These are phyloP conservation scores for Cerceris ruficornis DNA, from an alignment of 2,888 invertebrate genomes.

Conservation along the genomic window DNA sequence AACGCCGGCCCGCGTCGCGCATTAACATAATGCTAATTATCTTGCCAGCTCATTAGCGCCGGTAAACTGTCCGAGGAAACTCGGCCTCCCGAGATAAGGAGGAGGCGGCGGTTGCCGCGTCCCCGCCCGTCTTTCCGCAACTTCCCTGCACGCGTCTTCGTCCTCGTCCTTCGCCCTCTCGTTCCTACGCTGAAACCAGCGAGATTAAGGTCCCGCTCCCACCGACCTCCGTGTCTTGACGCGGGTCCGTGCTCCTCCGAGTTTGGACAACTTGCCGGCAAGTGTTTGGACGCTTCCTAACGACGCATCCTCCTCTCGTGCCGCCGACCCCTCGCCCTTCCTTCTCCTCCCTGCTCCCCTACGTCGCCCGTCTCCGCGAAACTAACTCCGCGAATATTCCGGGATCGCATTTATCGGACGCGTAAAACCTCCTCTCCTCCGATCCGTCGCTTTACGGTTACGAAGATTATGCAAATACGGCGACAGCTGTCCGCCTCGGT, in stretches of 20 bases:
- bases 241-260: slow-evolving; percentile 66
- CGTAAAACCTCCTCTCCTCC: slow-evolving; percentile 37
- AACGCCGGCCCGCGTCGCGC: slow-evolving; percentile 72
- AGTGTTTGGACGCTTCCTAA: slow-evolving; percentile 67
- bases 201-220: slow-evolving; percentile 68
- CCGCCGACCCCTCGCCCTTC: not conserved
- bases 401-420: slow-evolving; percentile 61
- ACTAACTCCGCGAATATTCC: slow-evolving; percentile 49
- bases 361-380: not conserved
- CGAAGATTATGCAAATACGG: slow-evolving; percentile 45
- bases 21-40: slow-evolving; percentile 82
- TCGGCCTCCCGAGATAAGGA: slow-evolving; percentile 79
- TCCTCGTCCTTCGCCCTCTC: not conserved
- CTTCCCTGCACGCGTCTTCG: slow-evolving; percentile 53
- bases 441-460: slow-evolving; percentile 44
- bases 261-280: slow-evolving; percentile 64
- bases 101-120: slow-evolving; percentile 46
- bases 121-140: slow-evolving; percentile 61
- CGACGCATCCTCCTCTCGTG: slow-evolving; percentile 50
- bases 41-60: slow-evolving; percentile 81
- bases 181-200: slow-evolving; percentile 54
- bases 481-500: slow-evolving; percentile 23
- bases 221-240: slow-evolving; percentile 65
- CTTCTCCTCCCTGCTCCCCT: too few species aligned
- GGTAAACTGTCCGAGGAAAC: slow-evolving; percentile 81